Evolutionary conservation across 2,797 vertebrate species (phyloP).

Genomic region (Hylomyscus alleni): DNA sequence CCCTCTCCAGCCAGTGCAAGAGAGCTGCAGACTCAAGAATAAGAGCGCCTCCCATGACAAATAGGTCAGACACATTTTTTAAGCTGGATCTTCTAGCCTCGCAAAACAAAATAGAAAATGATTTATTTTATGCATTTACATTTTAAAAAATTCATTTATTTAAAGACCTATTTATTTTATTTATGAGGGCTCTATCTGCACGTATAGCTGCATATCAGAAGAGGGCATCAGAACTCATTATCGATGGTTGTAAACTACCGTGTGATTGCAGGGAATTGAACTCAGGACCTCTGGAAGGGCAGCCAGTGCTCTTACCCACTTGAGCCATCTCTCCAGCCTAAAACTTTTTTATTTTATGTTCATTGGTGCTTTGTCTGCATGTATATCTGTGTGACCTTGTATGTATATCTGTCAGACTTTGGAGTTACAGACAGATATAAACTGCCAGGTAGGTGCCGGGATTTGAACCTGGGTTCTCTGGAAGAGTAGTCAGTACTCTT

Average conservation of each 20-base stretch:
- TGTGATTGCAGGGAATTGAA: too few species aligned
- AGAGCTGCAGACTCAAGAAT: conserved; percentile 97
- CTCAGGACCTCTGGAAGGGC: too few species aligned
- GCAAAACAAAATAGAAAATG: conserved; percentile 83
- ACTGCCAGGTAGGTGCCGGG: neutral
- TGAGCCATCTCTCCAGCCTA: too few species aligned
- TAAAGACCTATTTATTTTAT: neutral
- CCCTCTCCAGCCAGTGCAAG: conserved; percentile 96
- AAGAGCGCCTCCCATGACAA: conserved; percentile 99
- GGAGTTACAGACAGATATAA: neutral
- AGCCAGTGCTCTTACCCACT: too few species aligned
- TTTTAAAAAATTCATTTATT: neutral
- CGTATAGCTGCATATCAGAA: neutral
- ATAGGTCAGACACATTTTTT: conserved; percentile 98
- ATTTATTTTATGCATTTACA: conserved; percentile 70
- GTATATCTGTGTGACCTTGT: neutral
- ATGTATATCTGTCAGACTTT: too few species aligned
- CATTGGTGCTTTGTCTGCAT: neutral
- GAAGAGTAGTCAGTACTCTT: neutral
- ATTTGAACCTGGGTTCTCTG: neutral
- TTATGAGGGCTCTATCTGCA: neutral
- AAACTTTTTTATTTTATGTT: neutral
- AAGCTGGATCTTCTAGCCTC: conserved; percentile 95
- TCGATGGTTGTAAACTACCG: too few species aligned
- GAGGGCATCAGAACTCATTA: neutral